These are phyloP conservation scores for Eupeodes corollae DNA, from an alignment of 1,140 invertebrate genomes.

Conservation along the genomic window DNA sequence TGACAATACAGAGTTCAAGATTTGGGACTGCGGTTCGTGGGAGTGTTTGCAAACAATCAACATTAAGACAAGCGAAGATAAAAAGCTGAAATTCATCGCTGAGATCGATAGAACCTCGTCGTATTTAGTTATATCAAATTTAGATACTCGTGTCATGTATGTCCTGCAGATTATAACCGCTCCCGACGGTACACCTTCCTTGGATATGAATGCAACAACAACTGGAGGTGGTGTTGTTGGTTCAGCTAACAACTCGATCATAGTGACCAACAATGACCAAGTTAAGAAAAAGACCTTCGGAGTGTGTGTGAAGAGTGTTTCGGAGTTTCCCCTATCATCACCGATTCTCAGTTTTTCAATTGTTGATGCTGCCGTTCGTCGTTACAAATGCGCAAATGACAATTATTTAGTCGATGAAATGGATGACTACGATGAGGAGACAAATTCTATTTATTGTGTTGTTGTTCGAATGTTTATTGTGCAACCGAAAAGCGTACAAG, in stretches of 20 bases:
- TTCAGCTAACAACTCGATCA: not conserved
- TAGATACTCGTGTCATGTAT: conserved; percentile 64
- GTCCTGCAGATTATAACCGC: conserved; percentile 60
- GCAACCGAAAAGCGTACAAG: conserved; percentile 78
- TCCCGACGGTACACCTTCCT: conserved; percentile 12
- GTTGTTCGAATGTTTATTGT: conserved; percentile 70
- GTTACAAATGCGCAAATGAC: conserved; percentile 38
- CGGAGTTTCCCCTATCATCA: conserved; percentile 71
- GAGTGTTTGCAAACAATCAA: conserved; percentile 77
- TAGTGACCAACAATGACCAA: not conserved
- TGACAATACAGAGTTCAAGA: conserved; percentile 80
- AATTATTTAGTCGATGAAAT: conserved; percentile 36
- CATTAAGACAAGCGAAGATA: conserved; percentile 40
- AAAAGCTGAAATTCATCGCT: conserved; percentile 49
- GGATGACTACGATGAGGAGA: conserved; percentile 37
- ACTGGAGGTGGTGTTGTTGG: conserved; percentile 2
- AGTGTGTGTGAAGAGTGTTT: conserved; percentile 49
- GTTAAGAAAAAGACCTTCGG: conserved; percentile 20
- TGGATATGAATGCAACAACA: not conserved
- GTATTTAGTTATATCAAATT: conserved; percentile 76
- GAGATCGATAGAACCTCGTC: conserved; percentile 68
- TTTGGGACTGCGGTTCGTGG: conserved; percentile 93
- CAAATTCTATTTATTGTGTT: conserved; percentile 35
- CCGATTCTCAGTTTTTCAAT: conserved; percentile 79
- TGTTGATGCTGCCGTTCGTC: conserved; percentile 54